Evolutionary conservation across 2,888 invertebrate species (phyloP).

Genomic region (Bibio marci): DNA sequence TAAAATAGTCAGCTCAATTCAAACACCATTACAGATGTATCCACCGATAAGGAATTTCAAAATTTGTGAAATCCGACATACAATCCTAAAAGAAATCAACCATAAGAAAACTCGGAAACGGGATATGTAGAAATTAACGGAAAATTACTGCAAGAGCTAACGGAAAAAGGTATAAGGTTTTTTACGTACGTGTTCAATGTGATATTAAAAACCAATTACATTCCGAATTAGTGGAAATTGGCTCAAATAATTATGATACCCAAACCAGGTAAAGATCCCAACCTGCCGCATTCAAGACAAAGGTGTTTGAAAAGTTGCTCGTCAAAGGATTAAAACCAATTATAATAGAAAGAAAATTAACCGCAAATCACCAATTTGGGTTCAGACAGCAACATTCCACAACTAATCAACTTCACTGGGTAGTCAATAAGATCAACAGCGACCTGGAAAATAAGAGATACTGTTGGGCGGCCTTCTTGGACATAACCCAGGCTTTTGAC

Average conservation of each 20-base stretch:
- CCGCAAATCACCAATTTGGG: neutral
- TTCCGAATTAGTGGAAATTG: conserved; percentile 1
- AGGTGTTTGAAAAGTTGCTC: conserved; percentile 4
- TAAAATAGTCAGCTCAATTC: too few relatives aligned
- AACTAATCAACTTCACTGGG: neutral
- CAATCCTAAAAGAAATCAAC: neutral
- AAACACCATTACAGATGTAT: too few relatives aligned
- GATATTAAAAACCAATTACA: neutral
- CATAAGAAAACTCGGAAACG: neutral
- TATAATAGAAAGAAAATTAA: neutral
- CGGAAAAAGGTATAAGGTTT: neutral
- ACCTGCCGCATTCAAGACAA: too few relatives aligned
- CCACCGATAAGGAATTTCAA: neutral
- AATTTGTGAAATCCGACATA: neutral
- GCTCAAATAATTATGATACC: conserved; percentile 3
- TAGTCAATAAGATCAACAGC: neutral
- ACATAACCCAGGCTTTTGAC: conserved; percentile 2
- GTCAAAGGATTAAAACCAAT: neutral
- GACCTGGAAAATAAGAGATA: neutral
- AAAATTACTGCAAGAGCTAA: neutral
- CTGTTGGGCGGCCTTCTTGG: conserved; percentile 3
- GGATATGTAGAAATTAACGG: neutral
- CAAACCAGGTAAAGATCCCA: conserved; percentile 4
- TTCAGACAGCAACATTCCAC: neutral
- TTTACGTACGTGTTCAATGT: neutral